Base-by-base conservation (phyloP, 2,888 invertebrate species). In the Limnephilus auricula region DNA sequence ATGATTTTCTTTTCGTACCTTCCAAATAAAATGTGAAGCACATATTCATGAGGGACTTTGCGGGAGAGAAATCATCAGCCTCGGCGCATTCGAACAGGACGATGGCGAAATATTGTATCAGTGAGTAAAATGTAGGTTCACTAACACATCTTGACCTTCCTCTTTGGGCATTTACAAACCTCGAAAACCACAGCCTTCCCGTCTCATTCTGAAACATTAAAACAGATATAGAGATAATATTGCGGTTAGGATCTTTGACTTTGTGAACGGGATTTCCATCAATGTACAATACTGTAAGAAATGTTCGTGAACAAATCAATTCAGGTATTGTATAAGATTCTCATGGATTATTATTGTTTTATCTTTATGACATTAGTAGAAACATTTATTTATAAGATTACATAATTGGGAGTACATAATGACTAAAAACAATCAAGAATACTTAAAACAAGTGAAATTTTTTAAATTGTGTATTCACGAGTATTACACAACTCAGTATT, bases 11-110 rank as follows among this genome's bases (percentile, higher is more conserved):
- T 65, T n/a, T n/a, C 65, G 89, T 92, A 97, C 97, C 96, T 96
- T 97, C 97, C 93, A 97, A 96, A 94, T 97, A 97, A 94, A 97
- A 97, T 10, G 97, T 96, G 94, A 97, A 97, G 94, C 97, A 97
- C 96, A 97, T 97, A 94, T 97, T 97, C 97, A 98, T 97, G 37
- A 97, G 96, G 89, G 96, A 96, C 93, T 97, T 97, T 32, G 97
- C 97, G 4, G 97, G 97, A 6, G 96, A 96, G 93, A 96, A 98
- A 94, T 97, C 97, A 93, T 97, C 97, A 12, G 97, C 96, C 93
- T 97, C 97, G 92, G 96, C 96, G 93, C 97, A 97, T 94, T 97
- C 97, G 94, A 97, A 97, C 90, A 97, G 95, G 25, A 97, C 96
- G 34, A 97, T 96, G 0, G 97, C 97, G 94, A 97, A 97, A 94